A percentile compares a stretch with the other conserved stretches of the same genome.
phyloP scores from a whole-genome alignment of 1,140 invertebrate species.

The Sycophila sp. region DNA sequence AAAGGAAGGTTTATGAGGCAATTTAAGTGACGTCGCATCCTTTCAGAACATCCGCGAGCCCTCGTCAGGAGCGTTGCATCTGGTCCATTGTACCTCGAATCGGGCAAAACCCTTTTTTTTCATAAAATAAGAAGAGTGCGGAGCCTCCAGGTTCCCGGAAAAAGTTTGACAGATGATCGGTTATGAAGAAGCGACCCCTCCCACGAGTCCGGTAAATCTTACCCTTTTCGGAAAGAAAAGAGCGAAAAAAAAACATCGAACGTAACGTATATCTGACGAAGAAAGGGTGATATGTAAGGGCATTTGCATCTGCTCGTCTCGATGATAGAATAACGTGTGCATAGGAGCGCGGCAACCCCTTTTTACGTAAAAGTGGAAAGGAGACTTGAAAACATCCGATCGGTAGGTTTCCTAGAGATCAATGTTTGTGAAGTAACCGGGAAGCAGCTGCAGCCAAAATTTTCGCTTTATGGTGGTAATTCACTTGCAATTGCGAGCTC shows the following conservation, averaged over 20 bases:
- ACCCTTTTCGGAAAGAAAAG: background rate
- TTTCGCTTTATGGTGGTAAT: no score
- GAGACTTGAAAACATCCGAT: no score
- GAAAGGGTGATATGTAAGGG: background rate
- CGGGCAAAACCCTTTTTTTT: constrained; percentile 6
- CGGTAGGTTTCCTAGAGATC: no score
- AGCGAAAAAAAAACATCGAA: background rate
- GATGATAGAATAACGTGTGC: background rate
- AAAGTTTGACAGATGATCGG: constrained; percentile 30
- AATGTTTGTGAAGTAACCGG: no score
- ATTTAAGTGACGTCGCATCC: no score
- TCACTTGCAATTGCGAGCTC: background rate
- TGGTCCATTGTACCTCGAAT: constrained; percentile 4
- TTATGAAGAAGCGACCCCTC: background rate
- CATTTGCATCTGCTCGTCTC: constrained; percentile 12
- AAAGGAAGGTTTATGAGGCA: no score
- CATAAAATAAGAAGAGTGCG: background rate
- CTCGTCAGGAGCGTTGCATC: constrained; percentile 28
- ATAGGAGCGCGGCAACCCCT: background rate
- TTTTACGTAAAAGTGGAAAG: constrained; percentile 29
- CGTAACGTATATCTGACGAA: background rate
- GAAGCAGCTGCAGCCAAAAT: no score
- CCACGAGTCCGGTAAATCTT: background rate
- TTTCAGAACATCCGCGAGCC: background rate
- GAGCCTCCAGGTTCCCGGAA: constrained; percentile 21